Evolutionary conservation across 2,797 vertebrate species (phyloP).

Genomic region (Australoheros facetus): DNA sequence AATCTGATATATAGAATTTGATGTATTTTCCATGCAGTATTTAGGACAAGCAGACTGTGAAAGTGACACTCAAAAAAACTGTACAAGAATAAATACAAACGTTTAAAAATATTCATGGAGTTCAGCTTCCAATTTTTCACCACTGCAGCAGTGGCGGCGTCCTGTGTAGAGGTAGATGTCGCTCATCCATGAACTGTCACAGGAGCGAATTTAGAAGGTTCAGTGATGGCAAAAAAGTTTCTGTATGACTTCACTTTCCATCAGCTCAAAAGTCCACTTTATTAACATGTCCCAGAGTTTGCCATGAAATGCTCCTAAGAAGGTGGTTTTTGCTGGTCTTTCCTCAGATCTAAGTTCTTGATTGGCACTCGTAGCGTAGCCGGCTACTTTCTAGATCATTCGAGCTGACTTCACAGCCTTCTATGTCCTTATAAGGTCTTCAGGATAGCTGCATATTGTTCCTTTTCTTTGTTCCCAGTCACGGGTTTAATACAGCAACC

Average conservation of each 20-base stretch:
- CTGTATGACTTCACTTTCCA: neutral
- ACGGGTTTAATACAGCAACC: fast-evolving
- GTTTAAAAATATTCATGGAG: constrained; percentile 16
- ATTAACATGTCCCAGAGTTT: fast-evolving
- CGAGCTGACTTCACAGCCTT: neutral
- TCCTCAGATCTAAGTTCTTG: fast-evolving
- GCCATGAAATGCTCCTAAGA: neutral
- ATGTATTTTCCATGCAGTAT: constrained; percentile 11
- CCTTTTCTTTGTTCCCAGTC: neutral
- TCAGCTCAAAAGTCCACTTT: fast-evolving
- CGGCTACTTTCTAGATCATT: neutral
- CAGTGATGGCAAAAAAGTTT: fast-evolving
- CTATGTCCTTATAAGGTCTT: neutral
- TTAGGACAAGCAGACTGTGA: neutral
- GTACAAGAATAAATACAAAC: constrained; percentile 55
- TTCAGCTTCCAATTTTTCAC: neutral
- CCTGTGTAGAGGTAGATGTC: constrained; percentile 60
- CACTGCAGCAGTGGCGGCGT: neutral
- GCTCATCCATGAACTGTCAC: neutral
- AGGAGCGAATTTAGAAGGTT: neutral
- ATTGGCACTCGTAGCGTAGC: neutral
- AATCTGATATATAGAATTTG: constrained; percentile 33
- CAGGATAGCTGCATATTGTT: fast-evolving
- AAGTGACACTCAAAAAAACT: neutral
- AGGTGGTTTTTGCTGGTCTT: neutral